Conservation (phyloP, 2,113 vertebrate genomes). For the Shinisaurus crocodilurus region DNA sequence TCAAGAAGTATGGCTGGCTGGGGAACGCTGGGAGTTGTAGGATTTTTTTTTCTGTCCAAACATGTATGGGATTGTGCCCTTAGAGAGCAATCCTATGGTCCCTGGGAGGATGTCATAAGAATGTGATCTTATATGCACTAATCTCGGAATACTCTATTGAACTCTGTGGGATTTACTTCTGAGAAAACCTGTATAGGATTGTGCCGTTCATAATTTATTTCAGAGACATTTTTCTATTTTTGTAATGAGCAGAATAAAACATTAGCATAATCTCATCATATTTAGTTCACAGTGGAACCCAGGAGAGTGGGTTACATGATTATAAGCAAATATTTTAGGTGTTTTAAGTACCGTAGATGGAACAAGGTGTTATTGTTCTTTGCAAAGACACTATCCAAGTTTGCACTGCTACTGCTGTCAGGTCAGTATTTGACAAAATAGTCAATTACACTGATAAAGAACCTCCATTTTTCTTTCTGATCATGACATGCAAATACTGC, state of each 20-base stretch:
- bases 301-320: not conserved
- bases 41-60: no score
- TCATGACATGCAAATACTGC: slow-evolving; percentile 31
- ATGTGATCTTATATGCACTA: no score
- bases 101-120: no score
- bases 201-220: not conserved
- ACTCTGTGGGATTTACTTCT: no score
- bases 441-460: slow-evolving; percentile 27
- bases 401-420: slow-evolving; percentile 12
- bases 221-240: slow-evolving; percentile 26
- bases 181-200: no score
- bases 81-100: no score
- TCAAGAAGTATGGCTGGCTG: no score
- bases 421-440: slow-evolving; percentile 11
- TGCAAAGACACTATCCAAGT: slow-evolving; percentile 23
- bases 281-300: not conserved
- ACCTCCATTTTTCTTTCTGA: slow-evolving; percentile 24
- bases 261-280: not conserved
- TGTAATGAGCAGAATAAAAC: not conserved
- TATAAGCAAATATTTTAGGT: slow-evolving; percentile 19
- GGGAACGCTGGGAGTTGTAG: no score
- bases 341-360: slow-evolving; percentile 39
- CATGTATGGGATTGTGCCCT: no score
- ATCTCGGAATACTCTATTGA: no score
- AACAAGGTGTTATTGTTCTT: slow-evolving; percentile 28